phyloP scores from a whole-genome alignment of 2,797 vertebrate genomes.

The Myotis myotis region DNA sequence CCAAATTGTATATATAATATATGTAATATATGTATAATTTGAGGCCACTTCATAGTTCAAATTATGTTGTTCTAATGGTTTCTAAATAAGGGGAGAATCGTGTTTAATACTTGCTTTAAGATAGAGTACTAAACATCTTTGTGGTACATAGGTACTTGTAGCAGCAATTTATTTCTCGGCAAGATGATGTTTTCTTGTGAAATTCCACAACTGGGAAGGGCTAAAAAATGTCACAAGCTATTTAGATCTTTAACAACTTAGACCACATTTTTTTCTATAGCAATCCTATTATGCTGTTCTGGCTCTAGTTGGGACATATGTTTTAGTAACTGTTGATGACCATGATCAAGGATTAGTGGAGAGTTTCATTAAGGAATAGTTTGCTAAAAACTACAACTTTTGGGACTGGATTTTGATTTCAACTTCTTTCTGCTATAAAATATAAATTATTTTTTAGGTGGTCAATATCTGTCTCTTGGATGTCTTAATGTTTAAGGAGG shows the following conservation, averaged over 20 bases:
- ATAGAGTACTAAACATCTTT: background rate
- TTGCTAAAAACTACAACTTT: background rate
- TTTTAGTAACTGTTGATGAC: background rate
- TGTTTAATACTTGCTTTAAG: background rate
- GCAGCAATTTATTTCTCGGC: background rate
- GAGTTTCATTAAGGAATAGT: background rate
- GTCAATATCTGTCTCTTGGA: background rate
- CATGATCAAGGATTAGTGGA: background rate
- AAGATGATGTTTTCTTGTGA: background rate
- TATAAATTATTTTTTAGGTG: slow-evolving; percentile 1
- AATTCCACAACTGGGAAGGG: background rate
- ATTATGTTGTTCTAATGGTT: background rate
- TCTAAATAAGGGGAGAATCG: background rate
- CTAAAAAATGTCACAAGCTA: background rate
- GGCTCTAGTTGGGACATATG: background rate
- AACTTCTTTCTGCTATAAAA: slow-evolving; percentile 23
- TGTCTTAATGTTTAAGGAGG: slow-evolving; percentile 38
- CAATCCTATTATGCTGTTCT: background rate
- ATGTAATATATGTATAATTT: background rate
- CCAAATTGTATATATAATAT: too few species aligned
- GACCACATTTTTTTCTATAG: background rate
- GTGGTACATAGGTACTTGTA: background rate
- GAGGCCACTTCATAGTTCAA: background rate
- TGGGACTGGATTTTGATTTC: background rate
- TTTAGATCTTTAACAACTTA: background rate